A percentile compares a stretch with the other conserved stretches of the same genome.
phyloP scores from a whole-genome alignment of 2,797 vertebrate species.

The Harpagifer antarcticus region DNA sequence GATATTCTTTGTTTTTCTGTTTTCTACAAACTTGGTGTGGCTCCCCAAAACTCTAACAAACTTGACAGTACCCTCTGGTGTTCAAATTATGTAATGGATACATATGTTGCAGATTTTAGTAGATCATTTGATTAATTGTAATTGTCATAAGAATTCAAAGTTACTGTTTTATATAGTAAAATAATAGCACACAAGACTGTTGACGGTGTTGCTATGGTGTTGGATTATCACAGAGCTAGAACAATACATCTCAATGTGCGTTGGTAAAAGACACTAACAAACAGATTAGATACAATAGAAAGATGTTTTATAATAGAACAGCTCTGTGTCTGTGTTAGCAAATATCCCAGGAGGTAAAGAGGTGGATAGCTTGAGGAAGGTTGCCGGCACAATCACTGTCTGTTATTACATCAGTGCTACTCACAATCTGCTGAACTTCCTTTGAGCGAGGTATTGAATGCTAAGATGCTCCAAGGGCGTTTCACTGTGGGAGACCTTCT shows the following conservation, averaged over 20 bases:
- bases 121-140: too few species aligned
- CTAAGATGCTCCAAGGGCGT: conserved; percentile 27
- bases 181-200: neutral
- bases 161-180: too few species aligned
- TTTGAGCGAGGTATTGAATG: conserved; percentile 25
- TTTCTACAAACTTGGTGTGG: neutral
- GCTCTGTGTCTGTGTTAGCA: neutral
- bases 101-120: too few species aligned
- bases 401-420: conserved; percentile 44
- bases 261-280: neutral
- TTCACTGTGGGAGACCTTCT: neutral
- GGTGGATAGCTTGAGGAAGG: conserved; percentile 34
- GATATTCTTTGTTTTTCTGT: neutral
- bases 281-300: neutral
- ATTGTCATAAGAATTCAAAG: too few species aligned
- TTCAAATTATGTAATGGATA: neutral
- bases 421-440: conserved; percentile 30
- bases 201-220: neutral
- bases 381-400: conserved; percentile 25
- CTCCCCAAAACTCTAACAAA: neutral
- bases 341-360: conserved; percentile 5
- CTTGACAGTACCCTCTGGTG: neutral
- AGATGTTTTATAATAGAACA: neutral
- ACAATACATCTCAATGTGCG: neutral
- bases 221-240: neutral